Evolutionary conservation across 2,888 invertebrate species (phyloP), one percentile per base, ranked within the genome.

Genomic region (Pycnomerus fuliginosus): DNA sequence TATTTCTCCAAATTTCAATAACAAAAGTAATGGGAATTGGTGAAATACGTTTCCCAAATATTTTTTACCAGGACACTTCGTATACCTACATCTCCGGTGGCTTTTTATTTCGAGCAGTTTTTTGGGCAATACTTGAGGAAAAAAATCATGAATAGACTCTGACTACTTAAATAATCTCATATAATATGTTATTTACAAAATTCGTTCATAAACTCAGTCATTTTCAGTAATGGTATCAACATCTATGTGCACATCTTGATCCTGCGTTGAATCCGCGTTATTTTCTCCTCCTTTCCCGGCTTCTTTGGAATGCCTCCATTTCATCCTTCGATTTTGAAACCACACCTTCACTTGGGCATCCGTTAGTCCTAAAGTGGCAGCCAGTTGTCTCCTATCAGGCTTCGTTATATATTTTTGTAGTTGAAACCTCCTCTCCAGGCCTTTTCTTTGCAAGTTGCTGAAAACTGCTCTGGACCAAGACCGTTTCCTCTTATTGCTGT

Each of bases 401-500:
- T 95, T 96, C 1, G 94, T 95, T 49, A 96, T 95, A 67, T 96
- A 96, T 69, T 95, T 95, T 70, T 95, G 95, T 53, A 94, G 82
- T 65, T 92, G 90, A 69, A 96, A 96, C 58, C 94, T 76, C 55
- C 91, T 81, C 73, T 96, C 95, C 39, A 96, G 74, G 0, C 95
- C 95, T 68, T 95, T 95, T n/a, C 95, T 74, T 68, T 96, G 95
- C 2, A 95, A 76, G 67, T 93, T 92, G 64, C 93, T 94, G 69
- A 96, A 96, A 1, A 96, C 95, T 0, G 95, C 95, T 34, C 95
- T 78, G 0, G 94, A 94, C 95, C 95, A 96, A 0, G 94, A 92
- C 15, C 94, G 79, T 68, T 95, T 95, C 44, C 93, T 74, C 64
- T 93, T 87, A 17, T 79, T 22, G 20, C 38, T 43, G 37, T 27